Evolutionary conservation across 2,113 vertebrate species (phyloP).

Genomic region (Bagarius yarrelli): DNA sequence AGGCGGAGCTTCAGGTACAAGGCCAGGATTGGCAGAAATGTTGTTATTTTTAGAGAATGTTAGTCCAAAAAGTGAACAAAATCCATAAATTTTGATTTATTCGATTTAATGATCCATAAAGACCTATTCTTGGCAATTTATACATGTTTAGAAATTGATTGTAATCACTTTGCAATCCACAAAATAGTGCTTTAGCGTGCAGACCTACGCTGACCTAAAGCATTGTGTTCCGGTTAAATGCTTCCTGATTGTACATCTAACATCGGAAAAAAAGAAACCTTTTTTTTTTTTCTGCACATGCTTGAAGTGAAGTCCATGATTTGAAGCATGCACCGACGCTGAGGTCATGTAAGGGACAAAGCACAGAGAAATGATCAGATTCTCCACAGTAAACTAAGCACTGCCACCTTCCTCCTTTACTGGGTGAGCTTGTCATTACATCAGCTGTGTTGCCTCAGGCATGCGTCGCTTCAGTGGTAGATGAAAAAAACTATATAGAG

Average conservation of each 20-base stretch:
- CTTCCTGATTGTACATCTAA: neutral
- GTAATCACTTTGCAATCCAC: neutral
- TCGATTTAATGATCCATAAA: no score
- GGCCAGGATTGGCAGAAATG: neutral
- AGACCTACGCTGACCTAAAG: conserved; percentile 1
- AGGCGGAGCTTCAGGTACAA: neutral
- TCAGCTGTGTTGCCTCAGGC: conserved; percentile 31
- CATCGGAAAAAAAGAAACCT: neutral
- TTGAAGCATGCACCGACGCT: neutral
- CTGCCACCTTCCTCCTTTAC: conserved; percentile 11
- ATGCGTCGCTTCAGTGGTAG: neutral
- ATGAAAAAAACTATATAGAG: neutral
- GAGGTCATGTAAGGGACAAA: conserved; percentile 10
- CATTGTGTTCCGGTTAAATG: neutral
- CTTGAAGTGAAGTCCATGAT: neutral
- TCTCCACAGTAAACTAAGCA: neutral
- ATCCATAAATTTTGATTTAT: no score
- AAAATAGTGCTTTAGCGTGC: neutral
- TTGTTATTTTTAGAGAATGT: no score
- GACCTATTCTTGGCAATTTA: no score
- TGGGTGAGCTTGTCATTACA: conserved; percentile 24
- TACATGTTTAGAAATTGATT: no score
- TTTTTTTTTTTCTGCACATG: neutral
- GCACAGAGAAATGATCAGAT: no score
- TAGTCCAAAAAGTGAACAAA: no score